These are phyloP conservation scores for Cyprinodon tularosa DNA, from an alignment of 2,113 vertebrate genomes.

Conservation along the genomic window DNA sequence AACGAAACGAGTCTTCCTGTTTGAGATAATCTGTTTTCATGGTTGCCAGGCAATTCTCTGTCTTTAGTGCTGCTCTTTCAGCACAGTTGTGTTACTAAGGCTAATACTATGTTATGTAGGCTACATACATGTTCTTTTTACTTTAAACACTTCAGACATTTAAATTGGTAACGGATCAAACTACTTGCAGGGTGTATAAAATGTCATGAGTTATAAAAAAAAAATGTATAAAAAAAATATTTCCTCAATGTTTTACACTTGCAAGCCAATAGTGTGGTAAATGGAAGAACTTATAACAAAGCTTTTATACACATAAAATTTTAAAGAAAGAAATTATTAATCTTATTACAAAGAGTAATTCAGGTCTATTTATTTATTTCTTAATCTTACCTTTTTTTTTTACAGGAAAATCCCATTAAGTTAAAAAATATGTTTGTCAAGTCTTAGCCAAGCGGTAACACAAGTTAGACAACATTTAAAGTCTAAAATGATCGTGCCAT, in stretches of 20 bases:
- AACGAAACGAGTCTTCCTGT: slow-evolving; percentile 3
- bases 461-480: too few species aligned
- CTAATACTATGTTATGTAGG: neutral
- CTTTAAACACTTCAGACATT: neutral
- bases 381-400: too few species aligned
- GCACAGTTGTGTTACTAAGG: slow-evolving; percentile 6
- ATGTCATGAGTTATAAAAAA: neutral
- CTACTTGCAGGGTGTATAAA: neutral
- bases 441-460: too few species aligned
- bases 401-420: too few species aligned
- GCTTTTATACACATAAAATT: neutral
- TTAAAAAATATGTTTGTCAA: too few species aligned
- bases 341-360: neutral
- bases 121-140: neutral
- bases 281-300: neutral
- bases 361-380: too few species aligned
- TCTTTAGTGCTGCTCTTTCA: slow-evolving; percentile 12
- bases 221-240: neutral
- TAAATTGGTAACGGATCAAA: neutral
- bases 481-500: too few species aligned
- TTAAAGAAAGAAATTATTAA: neutral
- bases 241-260: neutral
- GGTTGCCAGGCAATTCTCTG: slow-evolving; percentile 43
- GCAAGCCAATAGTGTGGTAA: neutral
- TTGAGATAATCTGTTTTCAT: slow-evolving; percentile 41